Evolutionary conservation across 2,888 invertebrate species (phyloP).

Genomic region (Belgica antarctica): DNA sequence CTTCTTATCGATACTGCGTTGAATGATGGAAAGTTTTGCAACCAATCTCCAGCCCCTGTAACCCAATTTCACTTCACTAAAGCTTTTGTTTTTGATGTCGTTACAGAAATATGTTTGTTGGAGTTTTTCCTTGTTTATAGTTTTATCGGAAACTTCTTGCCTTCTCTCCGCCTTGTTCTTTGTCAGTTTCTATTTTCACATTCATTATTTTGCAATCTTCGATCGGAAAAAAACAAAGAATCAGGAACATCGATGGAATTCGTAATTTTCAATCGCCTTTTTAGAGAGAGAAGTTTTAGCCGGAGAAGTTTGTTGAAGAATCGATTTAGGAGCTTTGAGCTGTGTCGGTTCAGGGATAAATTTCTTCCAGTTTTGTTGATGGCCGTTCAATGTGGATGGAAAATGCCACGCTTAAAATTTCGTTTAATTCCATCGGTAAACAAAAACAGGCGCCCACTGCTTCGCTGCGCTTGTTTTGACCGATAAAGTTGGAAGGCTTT

Average conservation of each 20-base stretch:
- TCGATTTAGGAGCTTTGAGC: not conserved
- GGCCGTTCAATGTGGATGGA: not conserved
- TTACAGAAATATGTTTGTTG: not conserved
- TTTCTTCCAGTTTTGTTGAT: not conserved
- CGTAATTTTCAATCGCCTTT: slow-evolving; percentile 19
- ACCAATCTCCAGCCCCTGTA: no score
- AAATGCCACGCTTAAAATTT: no score
- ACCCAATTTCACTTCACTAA: no score
- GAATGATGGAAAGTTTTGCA: no score
- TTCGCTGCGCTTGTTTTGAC: no score
- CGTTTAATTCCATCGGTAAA: no score
- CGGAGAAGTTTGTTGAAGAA: not conserved
- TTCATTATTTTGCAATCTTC: slow-evolving; percentile 42
- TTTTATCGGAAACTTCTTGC: slow-evolving; percentile 21
- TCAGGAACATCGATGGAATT: slow-evolving; percentile 37
- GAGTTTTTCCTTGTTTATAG: slow-evolving; percentile 22
- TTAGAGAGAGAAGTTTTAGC: no score
- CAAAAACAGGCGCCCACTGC: no score
- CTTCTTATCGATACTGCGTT: slow-evolving; percentile 23
- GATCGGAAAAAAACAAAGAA: not conserved
- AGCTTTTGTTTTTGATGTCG: no score
- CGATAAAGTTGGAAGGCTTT: no score
- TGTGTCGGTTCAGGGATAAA: no score
- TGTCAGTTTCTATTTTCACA: slow-evolving; percentile 3
- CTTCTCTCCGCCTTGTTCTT: not conserved